Evolutionary conservation across 2,797 vertebrate species (phyloP).

Genomic region (Rhinatrema bivittatum): DNA sequence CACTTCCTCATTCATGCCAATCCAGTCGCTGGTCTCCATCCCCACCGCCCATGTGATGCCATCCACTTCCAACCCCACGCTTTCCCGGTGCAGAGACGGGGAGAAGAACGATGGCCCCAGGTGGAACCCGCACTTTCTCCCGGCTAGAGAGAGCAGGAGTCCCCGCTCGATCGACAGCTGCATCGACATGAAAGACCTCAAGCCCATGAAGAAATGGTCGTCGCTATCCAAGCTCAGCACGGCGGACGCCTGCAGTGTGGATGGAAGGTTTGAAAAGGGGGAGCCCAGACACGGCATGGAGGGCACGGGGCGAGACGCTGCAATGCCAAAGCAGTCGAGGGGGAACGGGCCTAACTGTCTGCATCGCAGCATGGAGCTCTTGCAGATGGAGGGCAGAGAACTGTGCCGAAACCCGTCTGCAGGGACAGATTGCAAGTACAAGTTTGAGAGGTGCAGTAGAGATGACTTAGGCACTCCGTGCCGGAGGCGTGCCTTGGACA

Average conservation of each 20-base stretch:
- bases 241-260: conserved; percentile 38
- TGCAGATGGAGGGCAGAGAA: conserved; percentile 55
- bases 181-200: conserved; percentile 76
- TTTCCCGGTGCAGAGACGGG: conserved; percentile 53
- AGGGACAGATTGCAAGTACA: conserved; percentile 62
- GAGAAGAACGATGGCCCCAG: conserved; percentile 41
- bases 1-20: conserved; percentile 69
- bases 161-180: conserved; percentile 43
- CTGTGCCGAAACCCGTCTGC: conserved; percentile 54
- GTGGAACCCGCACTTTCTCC: conserved; percentile 60
- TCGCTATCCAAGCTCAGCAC: conserved; percentile 79
- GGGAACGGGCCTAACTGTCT: conserved; percentile 51
- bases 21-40: conserved; percentile 60
- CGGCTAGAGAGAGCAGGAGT: conserved; percentile 38
- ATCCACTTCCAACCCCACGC: conserved; percentile 58
- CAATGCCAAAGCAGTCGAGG: conserved; percentile 47
- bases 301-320: conserved; percentile 53
- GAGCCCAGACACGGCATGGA: conserved; percentile 35
- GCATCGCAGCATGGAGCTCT: conserved; percentile 55
- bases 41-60: conserved; percentile 79
- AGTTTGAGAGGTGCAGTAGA: conserved; percentile 60
- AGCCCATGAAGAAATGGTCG: conserved; percentile 82
- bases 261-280: conserved; percentile 17
- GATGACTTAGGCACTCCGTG: conserved; percentile 48
- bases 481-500: conserved; percentile 72